A percentile compares a stretch with the other conserved stretches of the same genome.
Evolutionary conservation across 2,888 invertebrate species (phyloP).

Genomic region (Chorisops tibialis): DNA sequence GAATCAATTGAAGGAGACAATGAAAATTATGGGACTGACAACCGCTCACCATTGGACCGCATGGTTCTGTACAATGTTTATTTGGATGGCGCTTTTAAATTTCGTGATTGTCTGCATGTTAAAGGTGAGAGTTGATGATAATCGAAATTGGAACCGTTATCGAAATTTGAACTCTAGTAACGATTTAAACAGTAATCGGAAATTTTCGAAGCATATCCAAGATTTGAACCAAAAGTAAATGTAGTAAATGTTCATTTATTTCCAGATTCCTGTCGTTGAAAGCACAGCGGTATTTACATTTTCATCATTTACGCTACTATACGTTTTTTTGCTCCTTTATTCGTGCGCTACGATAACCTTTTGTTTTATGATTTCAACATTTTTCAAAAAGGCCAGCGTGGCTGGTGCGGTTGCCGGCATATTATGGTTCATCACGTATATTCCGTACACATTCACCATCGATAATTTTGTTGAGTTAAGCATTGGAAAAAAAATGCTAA

Average conservation of each 20-base stretch:
- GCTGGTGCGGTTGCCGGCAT: conserved; percentile 71
- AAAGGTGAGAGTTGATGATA: neutral
- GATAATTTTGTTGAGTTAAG: conserved; percentile 55
- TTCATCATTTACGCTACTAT: conserved; percentile 62
- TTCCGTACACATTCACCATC: conserved; percentile 68
- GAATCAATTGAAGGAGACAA: conserved; percentile 60
- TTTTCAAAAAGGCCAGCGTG: conserved; percentile 72
- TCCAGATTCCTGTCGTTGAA: no score
- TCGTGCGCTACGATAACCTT: conserved; percentile 66
- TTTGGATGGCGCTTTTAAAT: conserved; percentile 61
- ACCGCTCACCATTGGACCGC: conserved; percentile 77
- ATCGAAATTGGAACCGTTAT: no score
- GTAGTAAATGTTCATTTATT: no score
- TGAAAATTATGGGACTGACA: conserved; percentile 82
- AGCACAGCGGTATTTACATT: conserved; percentile 61
- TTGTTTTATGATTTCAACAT: conserved; percentile 70
- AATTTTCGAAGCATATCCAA: no score
- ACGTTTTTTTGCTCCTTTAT: conserved; percentile 68
- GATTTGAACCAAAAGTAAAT: no score
- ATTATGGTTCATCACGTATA: conserved; percentile 68
- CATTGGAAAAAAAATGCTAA: conserved; percentile 55
- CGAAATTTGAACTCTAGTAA: no score
- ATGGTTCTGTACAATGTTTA: conserved; percentile 73
- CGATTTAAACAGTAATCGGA: no score
- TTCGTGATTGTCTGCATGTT: conserved; percentile 46